Conservation (phyloP, 2,888 invertebrate genomes). For the Hofmannophila pseudospretella region DNA sequence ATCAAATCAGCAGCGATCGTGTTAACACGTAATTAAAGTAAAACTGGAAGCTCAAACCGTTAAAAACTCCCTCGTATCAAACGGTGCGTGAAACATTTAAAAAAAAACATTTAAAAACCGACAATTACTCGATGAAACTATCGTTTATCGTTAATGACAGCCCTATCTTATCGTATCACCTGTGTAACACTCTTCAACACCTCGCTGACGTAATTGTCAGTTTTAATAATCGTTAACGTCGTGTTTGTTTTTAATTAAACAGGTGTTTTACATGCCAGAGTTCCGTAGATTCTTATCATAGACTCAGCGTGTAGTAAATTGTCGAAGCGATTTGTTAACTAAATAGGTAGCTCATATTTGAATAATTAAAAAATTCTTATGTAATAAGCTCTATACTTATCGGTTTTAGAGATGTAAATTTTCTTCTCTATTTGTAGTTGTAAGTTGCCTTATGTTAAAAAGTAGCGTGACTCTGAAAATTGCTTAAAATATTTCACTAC, state of each 20-base stretch:
- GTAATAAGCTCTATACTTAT: too few relatives aligned
- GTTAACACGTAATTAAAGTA: conserved; percentile 5
- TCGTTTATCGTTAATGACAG: conserved; percentile 30
- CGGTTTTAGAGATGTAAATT: too few relatives aligned
- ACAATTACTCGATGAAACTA: conserved; percentile 30
- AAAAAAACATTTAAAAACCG: too few relatives aligned
- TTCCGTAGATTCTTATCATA: conserved; percentile 1
- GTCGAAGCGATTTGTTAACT: too few relatives aligned
- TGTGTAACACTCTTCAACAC: conserved; percentile 35
- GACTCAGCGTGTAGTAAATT: too few relatives aligned
- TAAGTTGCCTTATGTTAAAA: too few relatives aligned
- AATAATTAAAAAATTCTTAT: too few relatives aligned
- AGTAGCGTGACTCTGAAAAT: too few relatives aligned
- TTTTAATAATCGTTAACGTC: conserved; percentile 36
- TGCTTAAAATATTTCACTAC: too few relatives aligned
- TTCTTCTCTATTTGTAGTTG: too few relatives aligned
- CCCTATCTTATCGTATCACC: conserved; percentile 20
- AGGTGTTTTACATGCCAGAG: conserved; percentile 3
- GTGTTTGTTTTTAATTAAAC: conserved; percentile 22
- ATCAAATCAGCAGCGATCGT: not conserved
- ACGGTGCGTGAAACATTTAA: conserved; percentile 53
- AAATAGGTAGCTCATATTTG: too few relatives aligned
- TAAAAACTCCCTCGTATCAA: conserved; percentile 23
- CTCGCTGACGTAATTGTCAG: conserved; percentile 35
- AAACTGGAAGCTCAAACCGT: conserved; percentile 8